Conservation (phyloP, 2,888 invertebrate species). For the Dysmachus trigonus region DNA sequence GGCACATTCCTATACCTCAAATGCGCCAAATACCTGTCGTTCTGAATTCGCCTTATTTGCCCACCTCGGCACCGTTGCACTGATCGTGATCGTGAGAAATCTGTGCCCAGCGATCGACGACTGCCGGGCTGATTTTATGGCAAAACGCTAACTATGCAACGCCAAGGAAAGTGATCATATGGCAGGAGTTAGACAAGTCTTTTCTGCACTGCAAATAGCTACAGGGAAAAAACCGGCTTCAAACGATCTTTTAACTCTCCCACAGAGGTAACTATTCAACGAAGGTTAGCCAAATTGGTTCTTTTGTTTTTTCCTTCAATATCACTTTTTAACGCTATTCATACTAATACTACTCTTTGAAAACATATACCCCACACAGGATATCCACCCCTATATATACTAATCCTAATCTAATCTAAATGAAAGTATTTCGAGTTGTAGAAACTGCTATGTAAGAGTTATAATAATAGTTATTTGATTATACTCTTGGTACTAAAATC, state of each 20-base stretch:
- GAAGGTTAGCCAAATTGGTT: no score
- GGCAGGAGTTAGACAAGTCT: neutral
- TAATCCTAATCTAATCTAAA: no score
- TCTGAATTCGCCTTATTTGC: neutral
- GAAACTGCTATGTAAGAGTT: no score
- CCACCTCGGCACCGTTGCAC: neutral
- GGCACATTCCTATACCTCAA: neutral
- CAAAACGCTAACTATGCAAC: neutral
- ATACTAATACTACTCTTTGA: no score
- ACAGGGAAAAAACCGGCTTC: neutral
- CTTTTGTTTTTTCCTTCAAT: no score
- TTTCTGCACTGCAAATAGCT: neutral
- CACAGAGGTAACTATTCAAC: neutral
- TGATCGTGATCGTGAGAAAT: neutral
- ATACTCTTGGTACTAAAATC: no score
- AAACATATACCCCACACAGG: no score
- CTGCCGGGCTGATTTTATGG: neutral
- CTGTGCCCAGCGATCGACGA: neutral
- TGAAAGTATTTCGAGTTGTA: no score
- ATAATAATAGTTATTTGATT: no score
- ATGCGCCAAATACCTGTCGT: neutral
- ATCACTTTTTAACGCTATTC: no score
- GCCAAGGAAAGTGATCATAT: neutral
- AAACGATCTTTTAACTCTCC: neutral
- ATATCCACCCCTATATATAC: no score